Evolutionary conservation across 2,888 invertebrate genomes (phyloP).

Genomic region (Muscina levida): DNA sequence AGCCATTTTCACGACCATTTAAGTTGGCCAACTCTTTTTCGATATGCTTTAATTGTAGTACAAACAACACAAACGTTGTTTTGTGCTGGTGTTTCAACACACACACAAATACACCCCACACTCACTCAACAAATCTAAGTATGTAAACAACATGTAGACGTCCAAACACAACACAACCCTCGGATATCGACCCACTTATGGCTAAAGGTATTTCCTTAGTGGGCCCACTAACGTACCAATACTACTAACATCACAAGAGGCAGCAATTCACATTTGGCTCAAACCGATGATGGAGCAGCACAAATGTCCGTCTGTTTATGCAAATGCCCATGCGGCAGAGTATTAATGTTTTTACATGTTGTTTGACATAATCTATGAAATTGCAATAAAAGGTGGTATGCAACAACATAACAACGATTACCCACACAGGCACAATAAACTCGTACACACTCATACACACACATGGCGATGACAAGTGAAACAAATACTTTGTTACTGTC

Average conservation of each 20-base stretch:
- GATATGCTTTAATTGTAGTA: constrained; percentile 49
- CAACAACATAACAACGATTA: constrained; percentile 4
- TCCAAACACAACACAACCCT: constrained; percentile 53
- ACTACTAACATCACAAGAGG: too few species aligned
- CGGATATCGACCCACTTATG: constrained; percentile 60
- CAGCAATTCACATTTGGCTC: too few species aligned
- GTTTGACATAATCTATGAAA: constrained; percentile 47
- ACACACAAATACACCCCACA: too few species aligned
- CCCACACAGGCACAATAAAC: constrained; percentile 14
- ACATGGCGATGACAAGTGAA: neutral
- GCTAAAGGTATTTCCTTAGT: constrained; percentile 59
- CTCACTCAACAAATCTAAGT: constrained; percentile 24
- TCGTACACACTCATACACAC: neutral
- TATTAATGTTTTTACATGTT: constrained; percentile 11
- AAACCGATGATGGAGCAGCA: too few species aligned
- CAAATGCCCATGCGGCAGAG: too few species aligned
- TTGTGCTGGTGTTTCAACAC: neutral
- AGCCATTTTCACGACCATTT: constrained; percentile 41
- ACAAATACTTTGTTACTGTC: neutral
- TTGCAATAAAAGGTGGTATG: constrained; percentile 7
- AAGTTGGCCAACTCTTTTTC: constrained; percentile 52
- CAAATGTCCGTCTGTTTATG: too few species aligned
- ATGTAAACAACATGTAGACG: constrained; percentile 5
- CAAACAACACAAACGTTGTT: constrained; percentile 14
- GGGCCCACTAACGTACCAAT: constrained; percentile 13